Evolutionary conservation across 2,113 vertebrate genomes (phyloP), one percentile per base, ranked within the genome.

Genomic region (Spermophilus dauricus): DNA sequence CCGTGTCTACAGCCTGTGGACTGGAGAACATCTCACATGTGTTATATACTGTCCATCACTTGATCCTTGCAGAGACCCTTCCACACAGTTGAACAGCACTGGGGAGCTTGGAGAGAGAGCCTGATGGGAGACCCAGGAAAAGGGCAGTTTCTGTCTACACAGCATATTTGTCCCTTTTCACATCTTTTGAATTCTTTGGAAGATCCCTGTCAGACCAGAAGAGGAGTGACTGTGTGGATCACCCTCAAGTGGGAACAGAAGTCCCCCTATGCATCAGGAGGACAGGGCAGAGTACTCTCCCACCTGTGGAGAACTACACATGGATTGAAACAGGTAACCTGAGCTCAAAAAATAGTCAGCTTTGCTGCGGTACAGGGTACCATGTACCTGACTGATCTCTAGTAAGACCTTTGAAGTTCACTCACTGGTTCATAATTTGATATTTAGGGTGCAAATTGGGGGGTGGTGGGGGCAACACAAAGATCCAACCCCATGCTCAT

Each of bases 271-370:
- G 72, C 34, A 17, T 78, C 56, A 30, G 26, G 88, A 87, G 45
- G 75, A 78, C 37, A 61, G 39, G 61, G 32, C 39, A 83, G 61
- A 67, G 61, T 4, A 78, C 37, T 2, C 18, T 45, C 11, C n/a
- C 0, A 2, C 4, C 24, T 26, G 24, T 1, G 30, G 80, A 48
- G 30, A 32, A 12, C 34, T 81, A 34, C 1, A 0, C 8, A 0
- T 8, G 48, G 56, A 53, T 5, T 13, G 28, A 14, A 37, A 3
- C 61, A 77, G 58, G 37, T 17, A 82, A 65, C 53, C 1, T n/a
- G 56, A 86, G 18, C 18, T 75, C 56, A 14, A 10, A 53, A 83
- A 61, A 39, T n/a, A 18, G 30, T 16, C 0, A 3, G 28, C 34
- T 89, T 80, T 87, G 73, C 51, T 86, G 12, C 2, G 45, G 53